phyloP scores from a whole-genome alignment of 1,140 invertebrate genomes.

The Bombus sylvicola region DNA sequence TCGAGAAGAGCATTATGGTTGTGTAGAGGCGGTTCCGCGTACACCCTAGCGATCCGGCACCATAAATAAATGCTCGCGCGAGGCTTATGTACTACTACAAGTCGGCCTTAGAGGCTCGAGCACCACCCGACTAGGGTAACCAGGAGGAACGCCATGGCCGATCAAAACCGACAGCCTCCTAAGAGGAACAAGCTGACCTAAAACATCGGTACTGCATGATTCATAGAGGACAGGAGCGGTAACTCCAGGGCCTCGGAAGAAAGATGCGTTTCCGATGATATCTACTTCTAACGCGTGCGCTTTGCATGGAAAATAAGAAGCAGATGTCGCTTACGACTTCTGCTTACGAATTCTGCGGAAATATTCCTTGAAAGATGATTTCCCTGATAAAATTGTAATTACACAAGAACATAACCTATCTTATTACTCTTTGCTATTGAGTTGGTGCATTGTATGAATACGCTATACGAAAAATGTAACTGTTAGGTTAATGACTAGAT shows the following conservation, averaged over 20 bases:
- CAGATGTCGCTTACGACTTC: constrained; percentile 35
- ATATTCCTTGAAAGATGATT: neutral
- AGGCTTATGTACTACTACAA: constrained; percentile 72
- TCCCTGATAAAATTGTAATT: neutral
- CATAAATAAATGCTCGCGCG: constrained; percentile 80
- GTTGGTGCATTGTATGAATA: neutral
- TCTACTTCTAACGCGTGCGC: constrained; percentile 54
- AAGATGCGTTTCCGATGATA: constrained; percentile 62
- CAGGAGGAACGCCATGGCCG: constrained; percentile 78
- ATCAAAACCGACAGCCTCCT: constrained; percentile 78
- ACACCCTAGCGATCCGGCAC: constrained; percentile 77
- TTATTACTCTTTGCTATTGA: neutral
- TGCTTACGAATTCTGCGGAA: neutral
- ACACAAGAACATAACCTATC: neutral
- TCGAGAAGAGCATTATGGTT: constrained; percentile 61
- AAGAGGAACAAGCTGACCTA: constrained; percentile 72
- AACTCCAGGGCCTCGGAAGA: constrained; percentile 34
- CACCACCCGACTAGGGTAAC: constrained; percentile 72
- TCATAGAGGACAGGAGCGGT: constrained; percentile 66
- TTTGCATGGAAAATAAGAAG: constrained; percentile 48
- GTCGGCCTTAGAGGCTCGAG: constrained; percentile 67
- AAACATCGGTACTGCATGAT: constrained; percentile 74
- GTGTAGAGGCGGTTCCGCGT: constrained; percentile 74
- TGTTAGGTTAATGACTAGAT: neutral
- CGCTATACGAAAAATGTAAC: too few species aligned